Conservation (phyloP, 1,140 invertebrate species). For the Coelopa frigida region DNA sequence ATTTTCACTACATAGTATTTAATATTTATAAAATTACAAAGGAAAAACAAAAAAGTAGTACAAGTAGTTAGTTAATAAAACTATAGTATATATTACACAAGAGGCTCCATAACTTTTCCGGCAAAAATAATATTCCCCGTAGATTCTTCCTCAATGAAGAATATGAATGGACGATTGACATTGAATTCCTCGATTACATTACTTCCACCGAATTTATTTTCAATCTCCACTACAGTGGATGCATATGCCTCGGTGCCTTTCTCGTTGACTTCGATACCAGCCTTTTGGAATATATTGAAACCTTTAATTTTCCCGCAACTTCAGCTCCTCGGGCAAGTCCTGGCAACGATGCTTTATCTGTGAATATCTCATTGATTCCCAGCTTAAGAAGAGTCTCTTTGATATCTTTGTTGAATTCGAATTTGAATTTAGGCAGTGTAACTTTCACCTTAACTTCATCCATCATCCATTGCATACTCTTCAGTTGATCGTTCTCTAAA, state of each 20-base stretch:
- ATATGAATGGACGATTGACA: slow-evolving; percentile 67
- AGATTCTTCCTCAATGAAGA: slow-evolving; percentile 68
- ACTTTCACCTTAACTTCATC: slow-evolving; percentile 54
- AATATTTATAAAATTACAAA: too few species aligned
- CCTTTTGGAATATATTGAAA: slow-evolving; percentile 70
- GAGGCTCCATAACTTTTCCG: slow-evolving; percentile 63
- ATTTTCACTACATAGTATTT: too few species aligned
- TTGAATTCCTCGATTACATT: slow-evolving; percentile 49
- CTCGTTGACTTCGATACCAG: slow-evolving; percentile 77
- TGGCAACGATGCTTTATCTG: slow-evolving; percentile 57
- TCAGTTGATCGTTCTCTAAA: slow-evolving; percentile 50
- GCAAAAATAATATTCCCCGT: slow-evolving; percentile 63
- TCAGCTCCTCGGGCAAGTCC: slow-evolving; percentile 52
- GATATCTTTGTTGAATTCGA: slow-evolving; percentile 58
- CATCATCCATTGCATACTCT: slow-evolving; percentile 51
- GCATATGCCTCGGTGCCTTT: slow-evolving; percentile 69
- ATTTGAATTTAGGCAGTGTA: slow-evolving; percentile 67
- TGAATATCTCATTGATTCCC: slow-evolving; percentile 63
- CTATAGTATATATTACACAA: too few species aligned
- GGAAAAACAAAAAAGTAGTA: too few species aligned
- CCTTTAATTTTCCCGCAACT: slow-evolving; percentile 47
- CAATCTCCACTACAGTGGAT: slow-evolving; percentile 64
- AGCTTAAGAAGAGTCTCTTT: slow-evolving; percentile 57
- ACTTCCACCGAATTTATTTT: slow-evolving; percentile 61
- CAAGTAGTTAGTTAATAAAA: too few species aligned